phyloP scores from a whole-genome alignment of 92 coral and sea anemone species.

The Virgularia gustaviana region DNA sequence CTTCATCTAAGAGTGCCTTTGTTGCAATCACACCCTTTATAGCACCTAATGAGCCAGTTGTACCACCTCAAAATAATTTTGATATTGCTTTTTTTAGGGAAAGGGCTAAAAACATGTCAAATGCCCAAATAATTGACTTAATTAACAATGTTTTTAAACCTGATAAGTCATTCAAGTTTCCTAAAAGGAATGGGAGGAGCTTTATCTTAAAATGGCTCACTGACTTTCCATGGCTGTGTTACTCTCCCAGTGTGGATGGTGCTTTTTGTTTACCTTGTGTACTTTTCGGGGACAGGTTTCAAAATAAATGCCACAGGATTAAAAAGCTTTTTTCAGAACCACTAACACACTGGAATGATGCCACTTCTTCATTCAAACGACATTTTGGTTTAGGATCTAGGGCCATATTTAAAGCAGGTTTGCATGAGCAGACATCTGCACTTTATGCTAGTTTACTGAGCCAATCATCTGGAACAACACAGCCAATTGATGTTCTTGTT shows the following conservation, averaged over 20 bases:
- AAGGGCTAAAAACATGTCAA: not conserved
- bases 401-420: not conserved
- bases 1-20: too few species aligned
- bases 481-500: slow-evolving; percentile 8
- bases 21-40: too few species aligned
- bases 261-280: slow-evolving; percentile 7
- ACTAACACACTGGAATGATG: slow-evolving; percentile 3
- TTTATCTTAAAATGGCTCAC: not conserved
- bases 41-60: too few species aligned
- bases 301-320: not conserved
- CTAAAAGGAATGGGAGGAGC: not conserved
- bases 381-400: not conserved
- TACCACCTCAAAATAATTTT: not conserved
- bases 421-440: not conserved
- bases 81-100: slow-evolving; percentile 7
- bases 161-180: not conserved
- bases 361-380: not conserved
- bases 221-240: not conserved
- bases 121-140: not conserved
- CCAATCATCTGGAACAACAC: slow-evolving; percentile 1
- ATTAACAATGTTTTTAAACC: not conserved
- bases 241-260: slow-evolving; percentile 5
- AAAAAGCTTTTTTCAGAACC: slow-evolving; percentile 2
- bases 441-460: not conserved
- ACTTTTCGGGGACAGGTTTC: slow-evolving; percentile 3